Percentiles rank a stretch among this genome's conserved stretches.
phyloP scores from a whole-genome alignment of 2,888 invertebrate genomes.

The Gastracanthus pulcherrimus region DNA sequence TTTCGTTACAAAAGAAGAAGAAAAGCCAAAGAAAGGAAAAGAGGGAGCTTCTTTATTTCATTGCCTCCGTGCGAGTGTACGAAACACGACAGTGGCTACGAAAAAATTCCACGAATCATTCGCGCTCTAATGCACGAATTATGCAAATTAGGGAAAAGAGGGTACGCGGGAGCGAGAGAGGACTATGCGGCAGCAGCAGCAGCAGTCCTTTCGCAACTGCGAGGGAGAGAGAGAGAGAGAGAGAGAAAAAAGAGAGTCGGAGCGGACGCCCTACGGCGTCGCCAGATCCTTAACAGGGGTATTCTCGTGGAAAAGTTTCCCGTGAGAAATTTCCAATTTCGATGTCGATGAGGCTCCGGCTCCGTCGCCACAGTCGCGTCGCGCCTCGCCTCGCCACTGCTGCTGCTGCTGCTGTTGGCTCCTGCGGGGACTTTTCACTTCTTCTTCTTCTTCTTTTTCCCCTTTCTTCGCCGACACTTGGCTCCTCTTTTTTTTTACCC shows the following conservation, averaged over 20 bases:
- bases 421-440: slow-evolving; percentile 34
- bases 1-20: too few species aligned
- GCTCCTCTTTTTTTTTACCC: not conserved
- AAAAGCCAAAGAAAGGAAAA: not conserved
- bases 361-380: too few species aligned
- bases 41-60: not conserved
- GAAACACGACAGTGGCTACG: not conserved
- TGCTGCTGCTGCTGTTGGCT: not conserved
- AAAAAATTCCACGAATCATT: slow-evolving; percentile 15
- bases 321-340: slow-evolving; percentile 54
- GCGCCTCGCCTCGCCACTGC: not conserved
- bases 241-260: not conserved
- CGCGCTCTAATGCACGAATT: slow-evolving; percentile 32
- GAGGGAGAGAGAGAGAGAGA: not conserved
- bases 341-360: slow-evolving; percentile 32
- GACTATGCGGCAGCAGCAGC: not conserved
- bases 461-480: not conserved
- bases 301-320: slow-evolving; percentile 47
- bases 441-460: not conserved
- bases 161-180: not conserved
- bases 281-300: slow-evolving; percentile 46
- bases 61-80: too few species aligned
- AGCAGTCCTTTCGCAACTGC: not conserved
- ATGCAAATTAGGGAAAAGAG: slow-evolving; percentile 8
- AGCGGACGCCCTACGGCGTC: slow-evolving; percentile 27